Evolutionary conservation across 1,140 invertebrate genomes (phyloP).

Genomic region (Procambarus virginalis): DNA sequence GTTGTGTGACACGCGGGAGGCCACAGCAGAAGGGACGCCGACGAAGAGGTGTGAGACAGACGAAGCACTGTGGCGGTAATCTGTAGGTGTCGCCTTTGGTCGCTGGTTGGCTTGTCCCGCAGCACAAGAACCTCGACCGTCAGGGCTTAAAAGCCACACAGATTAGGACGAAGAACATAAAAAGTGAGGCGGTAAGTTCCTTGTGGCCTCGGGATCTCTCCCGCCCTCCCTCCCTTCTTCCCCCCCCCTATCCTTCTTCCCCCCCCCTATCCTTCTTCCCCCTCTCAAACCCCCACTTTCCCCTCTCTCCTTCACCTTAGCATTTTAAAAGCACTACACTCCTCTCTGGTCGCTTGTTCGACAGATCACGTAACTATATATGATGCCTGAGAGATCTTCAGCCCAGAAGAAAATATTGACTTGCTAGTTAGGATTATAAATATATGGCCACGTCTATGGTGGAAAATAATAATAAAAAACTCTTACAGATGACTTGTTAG

Average conservation of each 20-base stretch:
- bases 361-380: too few relatives aligned
- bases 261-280: conserved; percentile 1
- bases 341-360: too few relatives aligned
- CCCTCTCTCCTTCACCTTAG: not conserved
- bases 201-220: conserved; percentile 4
- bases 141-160: conserved; percentile 65
- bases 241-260: conserved; percentile 11
- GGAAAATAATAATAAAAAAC: too few relatives aligned
- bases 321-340: too few relatives aligned
- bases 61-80: conserved; percentile 53
- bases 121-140: not conserved
- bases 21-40: not conserved
- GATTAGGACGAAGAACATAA: conserved; percentile 58
- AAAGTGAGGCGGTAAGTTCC: conserved; percentile 52
- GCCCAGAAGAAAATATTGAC: too few relatives aligned
- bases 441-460: too few relatives aligned
- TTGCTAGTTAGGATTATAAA: too few relatives aligned
- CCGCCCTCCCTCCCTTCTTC: conserved; percentile 4
- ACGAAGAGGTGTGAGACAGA: not conserved
- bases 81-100: conserved; percentile 50
- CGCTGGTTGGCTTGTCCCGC: conserved; percentile 6
- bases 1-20: too few relatives aligned
- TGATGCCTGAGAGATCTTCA: too few relatives aligned
- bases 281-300: conserved; percentile 1
- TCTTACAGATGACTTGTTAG: conserved; percentile 17